Percentiles rank a stretch among this genome's conserved stretches.
Evolutionary conservation across 2,797 vertebrate genomes (phyloP).

Genomic region (Sebastes variabilis): DNA sequence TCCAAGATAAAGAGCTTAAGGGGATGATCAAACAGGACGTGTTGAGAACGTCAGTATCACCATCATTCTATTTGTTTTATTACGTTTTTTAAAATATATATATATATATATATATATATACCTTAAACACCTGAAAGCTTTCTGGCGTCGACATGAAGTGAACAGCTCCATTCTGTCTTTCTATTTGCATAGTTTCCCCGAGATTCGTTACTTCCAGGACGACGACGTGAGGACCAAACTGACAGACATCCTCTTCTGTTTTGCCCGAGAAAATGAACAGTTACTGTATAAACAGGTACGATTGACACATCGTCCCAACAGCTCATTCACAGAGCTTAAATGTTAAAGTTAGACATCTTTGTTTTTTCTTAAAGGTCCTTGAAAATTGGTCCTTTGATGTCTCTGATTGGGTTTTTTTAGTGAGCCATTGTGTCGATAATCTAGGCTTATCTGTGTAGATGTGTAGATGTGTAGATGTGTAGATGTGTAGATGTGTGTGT

Average conservation of each 20-base stretch:
- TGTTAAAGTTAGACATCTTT: not conserved
- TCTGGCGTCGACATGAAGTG: not conserved
- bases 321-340: not conserved
- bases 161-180: not conserved
- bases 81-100: too few relatives aligned
- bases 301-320: not conserved
- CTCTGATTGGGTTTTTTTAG: not conserved
- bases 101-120: too few relatives aligned
- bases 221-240: conserved; percentile 96
- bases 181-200: conserved; percentile 89
- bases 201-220: conserved; percentile 98
- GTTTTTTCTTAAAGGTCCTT: not conserved
- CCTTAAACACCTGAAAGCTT: not conserved
- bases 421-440: not conserved
- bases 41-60: conserved; percentile 90
- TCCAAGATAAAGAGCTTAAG: conserved; percentile 98
- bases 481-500: too few relatives aligned
- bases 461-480: too few relatives aligned
- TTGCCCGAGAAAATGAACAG: conserved; percentile 97
- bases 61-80: not conserved
- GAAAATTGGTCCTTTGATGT: not conserved
- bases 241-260: conserved; percentile 99
- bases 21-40: conserved; percentile 98
- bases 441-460: not conserved
- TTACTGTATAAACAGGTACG: conserved; percentile 98